Evolutionary conservation across 2,888 invertebrate species (phyloP), one percentile per base, ranked within the genome.

Genomic region (Heliconius ismenius): DNA sequence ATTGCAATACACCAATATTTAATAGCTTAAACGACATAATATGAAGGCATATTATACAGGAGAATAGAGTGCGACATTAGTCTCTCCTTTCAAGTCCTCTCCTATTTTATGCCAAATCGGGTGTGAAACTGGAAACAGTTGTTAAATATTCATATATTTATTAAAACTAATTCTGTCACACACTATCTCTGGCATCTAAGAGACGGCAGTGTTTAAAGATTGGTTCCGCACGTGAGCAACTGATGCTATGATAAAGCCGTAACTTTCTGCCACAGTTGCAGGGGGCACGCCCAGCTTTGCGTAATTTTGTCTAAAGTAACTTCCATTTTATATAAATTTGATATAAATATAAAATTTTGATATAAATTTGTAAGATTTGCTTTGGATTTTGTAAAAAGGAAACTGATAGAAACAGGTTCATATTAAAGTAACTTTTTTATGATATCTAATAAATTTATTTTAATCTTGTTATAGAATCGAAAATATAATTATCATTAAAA

Each of bases 191-290:
- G 18, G 6, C 49, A 49, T 49, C 49, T 58, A n/a, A 58, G n/a
- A 58, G 86, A 65, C 73, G 54, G 58, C 58, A 60, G 76, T 74
- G 83, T 81, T 78, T 81, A 78, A 73, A 75, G 70, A 79, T 70
- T 78, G 28, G 72, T 77, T 76, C 73, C 68, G 65, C 67, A 73
- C 64, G 72, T 60, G 36, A 39, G 26, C 21, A 39, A 3, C 73
- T 62, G 73, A 73, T 73, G 62, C 3, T 28, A n/a, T 43, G 73
- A 73, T 73, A 73, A 73, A 73, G 62, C 6, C 60, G 43, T 73
- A 73, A 73, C 39, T 73, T 28, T 62, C 36, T 72, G 62, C 72
- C 36, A 69, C 72, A 26, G 62, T 73, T 39, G 73, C 62, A 73
- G 26, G 62, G 43, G 39, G 62, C 73, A 73, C 73, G 73, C 73